Evolutionary conservation across 2,113 vertebrate species (phyloP).

Genomic region (Ceuthmochares aereus): DNA sequence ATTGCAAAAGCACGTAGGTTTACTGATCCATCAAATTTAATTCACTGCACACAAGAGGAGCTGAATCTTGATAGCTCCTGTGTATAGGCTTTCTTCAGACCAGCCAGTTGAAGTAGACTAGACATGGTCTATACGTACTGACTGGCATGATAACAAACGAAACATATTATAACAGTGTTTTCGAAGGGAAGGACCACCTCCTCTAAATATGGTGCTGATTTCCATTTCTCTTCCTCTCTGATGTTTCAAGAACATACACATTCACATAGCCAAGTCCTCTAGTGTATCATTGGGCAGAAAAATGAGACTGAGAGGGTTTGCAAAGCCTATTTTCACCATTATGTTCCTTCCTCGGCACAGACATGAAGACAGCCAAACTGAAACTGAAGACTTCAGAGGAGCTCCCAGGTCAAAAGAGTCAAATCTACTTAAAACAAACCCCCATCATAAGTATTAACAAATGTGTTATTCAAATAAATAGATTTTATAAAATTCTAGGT

Average conservation of each 20-base stretch:
- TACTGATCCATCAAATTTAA: neutral
- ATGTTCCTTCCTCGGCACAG: neutral
- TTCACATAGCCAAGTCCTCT: neutral
- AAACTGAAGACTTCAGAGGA: slow-evolving; percentile 3
- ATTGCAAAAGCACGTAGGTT: neutral
- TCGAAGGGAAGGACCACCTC: neutral
- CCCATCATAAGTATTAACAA: neutral
- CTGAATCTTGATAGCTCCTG: neutral
- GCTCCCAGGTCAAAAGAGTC: neutral
- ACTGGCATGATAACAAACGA: neutral
- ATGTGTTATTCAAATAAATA: neutral
- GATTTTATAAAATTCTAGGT: neutral
- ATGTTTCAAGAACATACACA: neutral
- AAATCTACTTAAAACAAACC: neutral
- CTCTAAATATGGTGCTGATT: neutral
- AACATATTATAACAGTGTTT: neutral
- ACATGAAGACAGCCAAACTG: slow-evolving; percentile 1
- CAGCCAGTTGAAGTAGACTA: neutral
- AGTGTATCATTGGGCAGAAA: slow-evolving; percentile 1
- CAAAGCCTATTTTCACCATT: slow-evolving; percentile 29
- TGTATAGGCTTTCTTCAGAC: neutral
- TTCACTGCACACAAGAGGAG: neutral
- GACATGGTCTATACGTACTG: neutral
- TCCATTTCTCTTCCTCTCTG: neutral
- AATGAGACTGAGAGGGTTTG: slow-evolving; percentile 2